A percentile compares a stretch with the other conserved stretches of the same genome.
Conservation (phyloP, 2,797 vertebrate genomes). For the Poeciliopsis gracilis region DNA sequence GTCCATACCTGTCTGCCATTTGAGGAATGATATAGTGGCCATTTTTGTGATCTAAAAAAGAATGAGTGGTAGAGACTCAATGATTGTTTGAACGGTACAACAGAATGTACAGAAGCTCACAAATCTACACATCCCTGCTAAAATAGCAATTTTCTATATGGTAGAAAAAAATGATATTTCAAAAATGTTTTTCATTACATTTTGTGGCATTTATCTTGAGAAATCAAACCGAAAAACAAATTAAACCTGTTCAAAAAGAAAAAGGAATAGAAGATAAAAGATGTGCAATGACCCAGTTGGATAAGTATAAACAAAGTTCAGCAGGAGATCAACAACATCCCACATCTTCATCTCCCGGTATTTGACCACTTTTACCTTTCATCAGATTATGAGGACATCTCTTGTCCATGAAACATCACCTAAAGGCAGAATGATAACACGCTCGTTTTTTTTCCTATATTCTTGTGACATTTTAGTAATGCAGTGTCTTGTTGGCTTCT, state of each 20-base stretch:
- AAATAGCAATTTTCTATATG: not conserved
- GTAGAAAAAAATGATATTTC: not conserved
- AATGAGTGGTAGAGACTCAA: not conserved
- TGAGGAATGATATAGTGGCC: conserved; percentile 99
- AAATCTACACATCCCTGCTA: not conserved
- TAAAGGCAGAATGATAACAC: not conserved
- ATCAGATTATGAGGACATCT: not conserved
- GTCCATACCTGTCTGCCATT: conserved; percentile 95
- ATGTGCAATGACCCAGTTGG: not conserved
- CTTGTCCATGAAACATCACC: not conserved
- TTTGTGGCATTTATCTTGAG: not conserved
- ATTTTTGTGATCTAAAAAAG: conserved; percentile 95
- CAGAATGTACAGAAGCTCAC: not conserved
- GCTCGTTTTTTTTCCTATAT: not conserved
- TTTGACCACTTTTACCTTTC: not conserved
- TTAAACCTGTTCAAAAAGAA: too few relatives aligned
- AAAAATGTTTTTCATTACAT: not conserved
- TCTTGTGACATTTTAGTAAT: not conserved
- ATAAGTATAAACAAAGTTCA: not conserved
- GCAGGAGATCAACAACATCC: not conserved
- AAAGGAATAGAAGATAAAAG: too few relatives aligned
- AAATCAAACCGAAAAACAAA: not conserved
- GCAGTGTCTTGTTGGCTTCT: not conserved
- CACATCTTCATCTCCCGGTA: not conserved
- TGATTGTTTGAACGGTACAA: not conserved